Percentiles rank a stretch among this genome's conserved stretches.
Conservation (phyloP, 1,140 invertebrate genomes). For the Idris sp. region DNA sequence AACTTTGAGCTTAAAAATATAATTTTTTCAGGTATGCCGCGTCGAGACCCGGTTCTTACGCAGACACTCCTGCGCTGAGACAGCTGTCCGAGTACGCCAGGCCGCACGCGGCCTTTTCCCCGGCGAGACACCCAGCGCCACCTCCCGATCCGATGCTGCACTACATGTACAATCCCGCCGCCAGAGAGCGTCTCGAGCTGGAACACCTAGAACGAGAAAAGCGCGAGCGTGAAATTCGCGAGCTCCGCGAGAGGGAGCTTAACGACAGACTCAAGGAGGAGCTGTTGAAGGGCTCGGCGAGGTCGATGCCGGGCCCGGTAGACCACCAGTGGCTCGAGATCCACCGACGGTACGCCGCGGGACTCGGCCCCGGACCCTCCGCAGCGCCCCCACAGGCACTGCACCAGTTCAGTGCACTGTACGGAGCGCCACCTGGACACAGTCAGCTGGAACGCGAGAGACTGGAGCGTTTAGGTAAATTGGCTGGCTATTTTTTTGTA, state of each 20-base stretch:
- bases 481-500: too few relatives aligned
- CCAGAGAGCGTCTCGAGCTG: conserved; percentile 88
- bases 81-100: conserved; percentile 93
- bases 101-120: conserved; percentile 91
- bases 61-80: conserved; percentile 93
- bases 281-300: conserved; percentile 84
- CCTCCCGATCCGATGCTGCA: conserved; percentile 86
- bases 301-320: conserved; percentile 83
- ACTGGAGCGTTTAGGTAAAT: conserved; percentile 85
- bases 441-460: conserved; percentile 92
- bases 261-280: conserved; percentile 91
- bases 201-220: conserved; percentile 91
- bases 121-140: conserved; percentile 82
- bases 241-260: conserved; percentile 89
- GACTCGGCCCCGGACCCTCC: conserved; percentile 73
- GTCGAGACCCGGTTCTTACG: conserved; percentile 79
- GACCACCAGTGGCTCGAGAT: conserved; percentile 96
- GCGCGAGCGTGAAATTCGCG: conserved; percentile 89
- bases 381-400: conserved; percentile 78
- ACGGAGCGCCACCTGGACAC: conserved; percentile 81
- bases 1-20: too few relatives aligned
- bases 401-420: conserved; percentile 81
- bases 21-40: too few relatives aligned
- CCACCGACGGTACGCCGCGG: conserved; percentile 82
- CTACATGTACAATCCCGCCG: conserved; percentile 87